Evolutionary conservation across 2,113 vertebrate genomes (phyloP).

Genomic region (Xiphias gladius): DNA sequence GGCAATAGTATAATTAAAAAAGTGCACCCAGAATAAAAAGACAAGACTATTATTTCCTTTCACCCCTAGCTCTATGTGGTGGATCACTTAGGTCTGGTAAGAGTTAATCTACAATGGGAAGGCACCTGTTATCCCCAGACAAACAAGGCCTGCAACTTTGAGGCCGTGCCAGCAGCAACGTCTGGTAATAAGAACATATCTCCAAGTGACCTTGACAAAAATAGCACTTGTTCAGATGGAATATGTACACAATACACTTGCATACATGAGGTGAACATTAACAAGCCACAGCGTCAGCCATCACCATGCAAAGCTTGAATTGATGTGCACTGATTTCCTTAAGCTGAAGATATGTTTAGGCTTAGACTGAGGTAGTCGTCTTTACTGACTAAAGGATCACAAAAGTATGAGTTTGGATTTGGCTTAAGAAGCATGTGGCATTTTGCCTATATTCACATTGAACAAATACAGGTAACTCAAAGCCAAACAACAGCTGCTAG

Average conservation of each 20-base stretch:
- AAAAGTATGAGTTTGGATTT: background rate
- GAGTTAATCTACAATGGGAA: conserved; percentile 42
- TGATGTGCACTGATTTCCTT: background rate
- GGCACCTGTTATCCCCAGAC: conserved; percentile 42
- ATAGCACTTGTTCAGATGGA: conserved; percentile 43
- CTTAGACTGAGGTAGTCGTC: background rate
- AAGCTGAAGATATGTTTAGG: background rate
- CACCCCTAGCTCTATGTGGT: background rate
- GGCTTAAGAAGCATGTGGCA: background rate
- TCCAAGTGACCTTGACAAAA: conserved; percentile 70
- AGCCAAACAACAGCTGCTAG: background rate
- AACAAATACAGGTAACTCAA: background rate
- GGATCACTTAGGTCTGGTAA: conserved; percentile 7
- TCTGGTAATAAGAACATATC: conserved; percentile 38
- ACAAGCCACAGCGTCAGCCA: background rate
- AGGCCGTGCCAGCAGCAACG: conserved; percentile 47
- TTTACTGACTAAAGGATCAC: background rate
- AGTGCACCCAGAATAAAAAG: background rate
- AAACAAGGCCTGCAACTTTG: conserved; percentile 36
- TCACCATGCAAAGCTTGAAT: conserved; percentile 7
- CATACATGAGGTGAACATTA: conserved; percentile 42
- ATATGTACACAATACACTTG: background rate
- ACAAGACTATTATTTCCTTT: background rate
- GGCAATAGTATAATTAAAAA: background rate
- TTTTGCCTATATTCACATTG: background rate